Conservation (phyloP, 2,113 vertebrate genomes). For the Sorex fumeus region DNA sequence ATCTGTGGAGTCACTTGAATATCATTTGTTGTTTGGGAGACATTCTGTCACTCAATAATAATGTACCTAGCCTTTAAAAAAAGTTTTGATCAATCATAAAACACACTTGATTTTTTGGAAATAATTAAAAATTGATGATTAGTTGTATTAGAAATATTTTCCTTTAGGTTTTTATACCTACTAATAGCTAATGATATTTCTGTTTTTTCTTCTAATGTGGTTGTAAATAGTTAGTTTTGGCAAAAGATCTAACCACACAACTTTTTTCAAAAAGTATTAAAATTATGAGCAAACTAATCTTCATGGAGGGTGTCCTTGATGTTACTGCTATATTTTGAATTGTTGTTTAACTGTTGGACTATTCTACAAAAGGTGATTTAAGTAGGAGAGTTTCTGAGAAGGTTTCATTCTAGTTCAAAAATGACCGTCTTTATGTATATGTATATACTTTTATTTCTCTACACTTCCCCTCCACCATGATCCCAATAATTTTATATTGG, state of each 20-base stretch:
- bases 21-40: no score
- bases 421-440: background rate
- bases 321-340: background rate
- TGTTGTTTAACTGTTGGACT: background rate
- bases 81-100: conserved; percentile 32
- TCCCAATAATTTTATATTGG: no score
- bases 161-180: conserved; percentile 9
- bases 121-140: conserved; percentile 2
- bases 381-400: background rate
- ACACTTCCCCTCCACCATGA: no score
- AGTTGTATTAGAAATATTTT: background rate
- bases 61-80: background rate
- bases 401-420: background rate
- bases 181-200: background rate
- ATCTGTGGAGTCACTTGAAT: no score
- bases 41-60: background rate
- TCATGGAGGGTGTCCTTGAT: background rate
- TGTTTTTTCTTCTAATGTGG: no score
- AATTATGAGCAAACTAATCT: conserved; percentile 51
- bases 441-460: background rate
- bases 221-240: no score
- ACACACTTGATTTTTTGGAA: conserved; percentile 41
- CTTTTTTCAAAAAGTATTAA: conserved; percentile 40
- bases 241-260: conserved; percentile 21
- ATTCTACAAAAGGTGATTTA: background rate